These are phyloP conservation scores for Drosophila albomicans DNA, from an alignment of 1,140 invertebrate genomes.

Conservation along the genomic window DNA sequence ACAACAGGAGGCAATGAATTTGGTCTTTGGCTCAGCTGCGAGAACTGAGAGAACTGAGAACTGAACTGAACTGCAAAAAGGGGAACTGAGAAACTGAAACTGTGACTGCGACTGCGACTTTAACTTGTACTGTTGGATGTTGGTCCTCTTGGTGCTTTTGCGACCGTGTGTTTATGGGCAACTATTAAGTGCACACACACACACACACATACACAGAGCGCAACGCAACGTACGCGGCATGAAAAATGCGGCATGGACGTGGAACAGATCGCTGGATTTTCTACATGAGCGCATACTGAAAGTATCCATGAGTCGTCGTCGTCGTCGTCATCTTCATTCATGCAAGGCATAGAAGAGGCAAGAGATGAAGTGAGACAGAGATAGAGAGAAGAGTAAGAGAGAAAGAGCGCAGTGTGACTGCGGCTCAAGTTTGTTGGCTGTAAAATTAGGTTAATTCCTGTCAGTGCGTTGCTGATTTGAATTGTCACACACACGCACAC, in stretches of 20 bases:
- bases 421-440: constrained; percentile 63
- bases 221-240: constrained; percentile 61
- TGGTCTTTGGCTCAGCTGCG: constrained; percentile 44
- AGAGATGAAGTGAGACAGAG: neutral
- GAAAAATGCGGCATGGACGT: constrained; percentile 81
- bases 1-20: constrained; percentile 40
- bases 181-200: constrained; percentile 77
- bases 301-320: constrained; percentile 44
- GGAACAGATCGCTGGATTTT: constrained; percentile 83
- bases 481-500: constrained; percentile 46
- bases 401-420: constrained; percentile 1
- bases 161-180: constrained; percentile 72
- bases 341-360: constrained; percentile 27
- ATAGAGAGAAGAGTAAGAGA: neutral
- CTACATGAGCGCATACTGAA: constrained; percentile 78
- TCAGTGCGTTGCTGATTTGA: constrained; percentile 76
- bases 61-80: neutral
- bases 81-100: neutral
- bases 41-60: neutral
- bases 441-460: constrained; percentile 84
- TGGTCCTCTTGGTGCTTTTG: neutral
- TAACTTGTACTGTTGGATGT: too few species aligned
- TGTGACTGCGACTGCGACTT: neutral
- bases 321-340: constrained; percentile 46
- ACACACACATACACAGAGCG: neutral